Percentiles rank a stretch among this genome's conserved stretches.
Evolutionary conservation across 1,140 invertebrate genomes (phyloP).

Genomic region (Melitaea cinxia): DNA sequence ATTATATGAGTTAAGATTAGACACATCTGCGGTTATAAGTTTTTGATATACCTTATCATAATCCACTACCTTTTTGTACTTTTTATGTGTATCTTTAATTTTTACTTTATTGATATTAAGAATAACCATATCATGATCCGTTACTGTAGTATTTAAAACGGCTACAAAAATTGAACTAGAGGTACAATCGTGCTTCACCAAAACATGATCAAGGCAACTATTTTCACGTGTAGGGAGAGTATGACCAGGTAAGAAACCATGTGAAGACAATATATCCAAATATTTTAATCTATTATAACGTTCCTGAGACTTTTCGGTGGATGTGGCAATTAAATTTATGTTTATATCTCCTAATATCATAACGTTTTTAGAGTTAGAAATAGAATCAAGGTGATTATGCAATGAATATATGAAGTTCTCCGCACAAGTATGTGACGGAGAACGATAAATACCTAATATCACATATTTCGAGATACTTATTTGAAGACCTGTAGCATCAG

Average conservation of each 20-base stretch:
- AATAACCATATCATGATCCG: too few relatives aligned
- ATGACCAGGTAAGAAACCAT: slow-evolving; percentile 2
- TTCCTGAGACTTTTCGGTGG: neutral
- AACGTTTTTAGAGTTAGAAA: neutral
- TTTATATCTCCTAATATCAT: neutral
- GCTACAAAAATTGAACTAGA: too few relatives aligned
- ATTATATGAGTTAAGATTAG: too few relatives aligned
- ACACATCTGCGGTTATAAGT: too few relatives aligned
- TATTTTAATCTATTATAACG: neutral
- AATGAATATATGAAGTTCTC: neutral
- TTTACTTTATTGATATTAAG: too few relatives aligned
- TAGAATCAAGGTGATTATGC: neutral
- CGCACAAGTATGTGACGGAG: neutral
- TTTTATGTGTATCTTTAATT: too few relatives aligned
- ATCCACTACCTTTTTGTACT: too few relatives aligned
- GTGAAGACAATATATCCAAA: neutral
- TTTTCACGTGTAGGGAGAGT: neutral
- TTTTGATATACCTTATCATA: too few relatives aligned
- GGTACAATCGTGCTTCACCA: too few relatives aligned
- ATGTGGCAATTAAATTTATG: slow-evolving; percentile 6
- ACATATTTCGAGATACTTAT: too few relatives aligned
- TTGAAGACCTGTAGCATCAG: too few relatives aligned
- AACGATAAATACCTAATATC: neutral
- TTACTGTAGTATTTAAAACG: too few relatives aligned
- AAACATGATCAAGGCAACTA: neutral